Percentiles rank a stretch among this genome's conserved stretches.
Evolutionary conservation across 2,113 vertebrate genomes (phyloP).

Genomic region (Piprites chloris): DNA sequence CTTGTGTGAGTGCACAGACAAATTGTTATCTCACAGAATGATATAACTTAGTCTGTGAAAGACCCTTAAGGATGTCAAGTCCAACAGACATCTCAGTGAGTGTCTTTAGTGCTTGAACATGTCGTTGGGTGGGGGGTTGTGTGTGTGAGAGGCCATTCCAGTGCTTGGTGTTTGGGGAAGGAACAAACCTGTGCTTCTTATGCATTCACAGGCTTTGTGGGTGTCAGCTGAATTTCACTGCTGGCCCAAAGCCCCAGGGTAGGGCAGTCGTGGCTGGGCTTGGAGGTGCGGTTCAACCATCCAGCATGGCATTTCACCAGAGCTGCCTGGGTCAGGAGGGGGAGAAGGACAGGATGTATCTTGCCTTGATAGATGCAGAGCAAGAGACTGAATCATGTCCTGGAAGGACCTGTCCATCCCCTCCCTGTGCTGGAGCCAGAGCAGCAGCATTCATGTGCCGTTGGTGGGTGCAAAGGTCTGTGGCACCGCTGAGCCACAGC

Average conservation of each 20-base stretch:
- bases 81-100: not conserved
- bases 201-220: not conserved
- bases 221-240: not conserved
- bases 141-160: not conserved
- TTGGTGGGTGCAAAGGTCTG: not conserved
- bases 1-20: not conserved
- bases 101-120: not conserved
- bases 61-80: not conserved
- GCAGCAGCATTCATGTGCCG: accelerated
- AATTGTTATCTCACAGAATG: not conserved
- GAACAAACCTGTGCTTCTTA: accelerated
- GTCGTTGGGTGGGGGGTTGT: not conserved
- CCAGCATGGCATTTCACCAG: not conserved
- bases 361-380: not conserved
- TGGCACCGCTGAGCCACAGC: not conserved
- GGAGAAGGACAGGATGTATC: not conserved
- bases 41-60: not conserved
- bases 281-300: not conserved
- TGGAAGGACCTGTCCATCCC: not conserved
- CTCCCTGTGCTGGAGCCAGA: accelerated
- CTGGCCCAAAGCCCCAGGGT: not conserved
- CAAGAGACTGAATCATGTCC: no score
- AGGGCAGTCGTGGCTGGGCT: not conserved
- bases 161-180: not conserved
- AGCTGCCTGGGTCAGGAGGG: not conserved